Base-by-base conservation (phyloP, 2,888 invertebrate genomes). In the Onchidella celtica region DNA sequence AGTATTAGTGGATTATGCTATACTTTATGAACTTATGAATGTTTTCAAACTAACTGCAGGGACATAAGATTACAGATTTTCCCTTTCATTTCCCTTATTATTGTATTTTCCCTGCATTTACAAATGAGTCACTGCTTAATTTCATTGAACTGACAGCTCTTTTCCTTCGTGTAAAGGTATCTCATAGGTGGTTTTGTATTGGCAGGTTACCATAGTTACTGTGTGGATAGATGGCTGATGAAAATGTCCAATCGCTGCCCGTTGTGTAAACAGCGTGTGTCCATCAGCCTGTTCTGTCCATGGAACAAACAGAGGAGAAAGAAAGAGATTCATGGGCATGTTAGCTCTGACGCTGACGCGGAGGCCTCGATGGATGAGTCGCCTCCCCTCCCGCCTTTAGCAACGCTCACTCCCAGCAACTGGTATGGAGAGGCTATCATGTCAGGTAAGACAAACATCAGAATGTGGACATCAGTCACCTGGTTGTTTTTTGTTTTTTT, bases 161-260 rank as follows among this genome's bases (percentile, higher is more conserved):
- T n/a, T n/a, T n/a, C n/a, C n/a, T n/a, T n/a, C n/a, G n/a, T n/a
- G n/a, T n/a, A n/a, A n/a, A n/a, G n/a, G n/a, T n/a, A n/a, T n/a
- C n/a, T n/a, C n/a, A n/a, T n/a, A n/a, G n/a, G n/a, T n/a, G n/a
- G n/a, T 61, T 4, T 2, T 70, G 6, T 29, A 47, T 21, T 32
- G 17, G 9, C 76, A 81, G 81, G 81, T 63, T 81, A 81, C 34
- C 81, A 81, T 34, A 81, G 81, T 32, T 81, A 81, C 70, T 81
- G 81, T 61, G 81, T 81, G 32, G 81, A 81, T 59, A 34, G 81
- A 27, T 81, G 81, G 81, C 61, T 81, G 70, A 70, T 81, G 14
- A 81, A 81, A 63, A 81, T 81, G 81, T 81, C 81, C 69, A 81
- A 81, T 76, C 32, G 81, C n/a, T 81, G 81, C 29, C 81, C 81